A percentile compares a stretch with the other conserved stretches of the same genome.
Evolutionary conservation across 2,113 vertebrate species (phyloP).

Genomic region (Muscicapa adusta): DNA sequence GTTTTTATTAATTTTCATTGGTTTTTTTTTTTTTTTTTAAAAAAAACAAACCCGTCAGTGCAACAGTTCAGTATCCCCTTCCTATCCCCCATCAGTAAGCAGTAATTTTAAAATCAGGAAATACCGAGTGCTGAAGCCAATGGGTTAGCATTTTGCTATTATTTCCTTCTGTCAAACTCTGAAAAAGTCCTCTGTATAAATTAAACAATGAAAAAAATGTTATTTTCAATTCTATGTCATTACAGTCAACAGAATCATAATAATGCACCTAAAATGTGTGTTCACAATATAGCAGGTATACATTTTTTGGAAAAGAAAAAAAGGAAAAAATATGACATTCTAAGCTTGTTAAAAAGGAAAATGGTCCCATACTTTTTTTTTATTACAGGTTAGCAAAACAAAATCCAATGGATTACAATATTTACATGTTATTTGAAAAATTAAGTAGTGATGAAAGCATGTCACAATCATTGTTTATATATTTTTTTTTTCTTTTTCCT

Average conservation of each 20-base stretch:
- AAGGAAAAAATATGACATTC: slow-evolving; percentile 73
- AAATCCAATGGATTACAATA: slow-evolving; percentile 91
- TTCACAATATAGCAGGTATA: slow-evolving; percentile 80
- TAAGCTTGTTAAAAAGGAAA: slow-evolving; percentile 82
- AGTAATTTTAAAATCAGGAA: slow-evolving; percentile 76
- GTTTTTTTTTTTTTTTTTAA: slow-evolving; percentile 66
- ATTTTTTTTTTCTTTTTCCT: slow-evolving; percentile 21
- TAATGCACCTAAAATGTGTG: slow-evolving; percentile 81
- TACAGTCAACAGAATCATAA: slow-evolving; percentile 83
- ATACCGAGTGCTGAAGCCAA: slow-evolving; percentile 79
- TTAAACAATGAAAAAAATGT: slow-evolving; percentile 81
- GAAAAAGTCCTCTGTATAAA: slow-evolving; percentile 85
- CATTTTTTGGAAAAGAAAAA: slow-evolving; percentile 68
- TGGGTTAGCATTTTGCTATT: slow-evolving; percentile 81
- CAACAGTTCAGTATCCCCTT: slow-evolving; percentile 76
- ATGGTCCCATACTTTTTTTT: slow-evolving; percentile 87
- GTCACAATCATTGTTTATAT: slow-evolving; percentile 70
- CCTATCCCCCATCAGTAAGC: slow-evolving; percentile 73
- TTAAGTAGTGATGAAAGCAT: slow-evolving; percentile 89
- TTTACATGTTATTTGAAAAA: slow-evolving; percentile 94
- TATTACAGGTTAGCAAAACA: background rate
- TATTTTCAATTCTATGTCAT: slow-evolving; percentile 81
- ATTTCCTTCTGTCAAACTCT: slow-evolving; percentile 81
- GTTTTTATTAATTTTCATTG: slow-evolving; percentile 82
- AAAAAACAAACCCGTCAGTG: slow-evolving; percentile 80